phyloP scores from a whole-genome alignment of 2,888 invertebrate species.

The Nomada lathburiana region DNA sequence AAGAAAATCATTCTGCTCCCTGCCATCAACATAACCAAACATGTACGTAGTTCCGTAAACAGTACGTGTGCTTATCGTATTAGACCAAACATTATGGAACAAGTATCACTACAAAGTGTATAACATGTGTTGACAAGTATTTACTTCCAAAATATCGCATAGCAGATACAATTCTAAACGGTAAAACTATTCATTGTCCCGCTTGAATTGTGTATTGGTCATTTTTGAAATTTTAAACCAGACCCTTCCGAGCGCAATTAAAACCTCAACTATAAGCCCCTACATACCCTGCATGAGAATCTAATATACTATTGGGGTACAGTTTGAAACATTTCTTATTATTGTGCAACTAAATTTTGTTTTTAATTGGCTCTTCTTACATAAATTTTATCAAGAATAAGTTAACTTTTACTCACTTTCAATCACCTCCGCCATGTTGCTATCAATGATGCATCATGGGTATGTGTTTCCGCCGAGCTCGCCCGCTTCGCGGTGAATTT shows the following conservation, averaged over 20 bases:
- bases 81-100: slow-evolving; percentile 10
- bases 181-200: slow-evolving; percentile 74
- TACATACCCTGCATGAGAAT: slow-evolving; percentile 1
- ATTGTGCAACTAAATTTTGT: slow-evolving; percentile 34
- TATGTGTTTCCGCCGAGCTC: slow-evolving; percentile 73
- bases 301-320: slow-evolving; percentile 10
- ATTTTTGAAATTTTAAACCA: slow-evolving; percentile 84
- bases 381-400: slow-evolving; percentile 78
- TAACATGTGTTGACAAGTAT: slow-evolving; percentile 17
- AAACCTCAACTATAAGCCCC: slow-evolving; percentile 68
- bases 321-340: slow-evolving; percentile 52
- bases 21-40: slow-evolving; percentile 80
- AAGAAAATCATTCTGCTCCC: slow-evolving; percentile 72
- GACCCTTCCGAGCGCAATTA: slow-evolving; percentile 70
- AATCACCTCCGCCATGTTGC: slow-evolving; percentile 93
- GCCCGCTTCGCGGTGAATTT: slow-evolving; percentile 63
- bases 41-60: slow-evolving; percentile 67
- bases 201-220: slow-evolving; percentile 82
- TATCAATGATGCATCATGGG: slow-evolving; percentile 84
- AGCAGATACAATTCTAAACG: slow-evolving; percentile 61
- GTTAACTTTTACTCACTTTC: slow-evolving; percentile 89
- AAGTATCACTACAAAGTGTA: slow-evolving; percentile 14
- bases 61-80: slow-evolving; percentile 40
- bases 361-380: slow-evolving; percentile 57
- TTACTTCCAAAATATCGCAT: slow-evolving; percentile 12